These are phyloP conservation scores for Thelaira solivaga DNA, from an alignment of 2,888 invertebrate species.

Conservation along the genomic window DNA sequence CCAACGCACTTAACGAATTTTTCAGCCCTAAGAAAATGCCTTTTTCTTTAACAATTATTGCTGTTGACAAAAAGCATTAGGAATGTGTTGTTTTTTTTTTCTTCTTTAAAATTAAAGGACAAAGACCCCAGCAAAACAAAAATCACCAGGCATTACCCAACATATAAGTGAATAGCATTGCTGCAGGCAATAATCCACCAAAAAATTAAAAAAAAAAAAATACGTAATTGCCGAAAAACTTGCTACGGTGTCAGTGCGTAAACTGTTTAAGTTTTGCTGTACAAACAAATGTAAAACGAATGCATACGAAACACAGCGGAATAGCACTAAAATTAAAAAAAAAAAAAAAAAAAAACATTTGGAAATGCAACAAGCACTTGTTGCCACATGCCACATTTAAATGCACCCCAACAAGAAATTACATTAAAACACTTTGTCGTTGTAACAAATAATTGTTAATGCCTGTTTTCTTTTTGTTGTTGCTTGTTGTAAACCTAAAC, in stretches of 20 bases:
- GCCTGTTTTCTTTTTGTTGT: neutral
- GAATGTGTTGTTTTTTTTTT: too few relatives aligned
- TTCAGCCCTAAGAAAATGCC: too few relatives aligned
- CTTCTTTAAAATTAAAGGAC: too few relatives aligned
- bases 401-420: constrained; percentile 54
- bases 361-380: constrained; percentile 66
- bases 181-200: constrained; percentile 16
- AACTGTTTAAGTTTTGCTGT: constrained; percentile 21
- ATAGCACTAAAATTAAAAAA: constrained; percentile 8
- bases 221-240: constrained; percentile 37
- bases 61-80: too few relatives aligned
- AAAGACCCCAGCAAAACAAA: too few relatives aligned
- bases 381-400: constrained; percentile 67
- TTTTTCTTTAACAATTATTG: too few relatives aligned
- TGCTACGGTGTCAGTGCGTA: constrained; percentile 43
- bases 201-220: constrained; percentile 37
- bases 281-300: neutral
- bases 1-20: too few relatives aligned
- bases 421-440: constrained; percentile 61
- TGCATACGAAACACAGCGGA: neutral
- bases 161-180: constrained; percentile 3
- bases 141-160: too few relatives aligned
- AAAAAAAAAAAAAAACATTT: constrained; percentile 30
- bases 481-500: neutral
- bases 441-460: constrained; percentile 58